Evolutionary conservation across 2,797 vertebrate species (phyloP).

Genomic region (Perdix hodgsoniae): DNA sequence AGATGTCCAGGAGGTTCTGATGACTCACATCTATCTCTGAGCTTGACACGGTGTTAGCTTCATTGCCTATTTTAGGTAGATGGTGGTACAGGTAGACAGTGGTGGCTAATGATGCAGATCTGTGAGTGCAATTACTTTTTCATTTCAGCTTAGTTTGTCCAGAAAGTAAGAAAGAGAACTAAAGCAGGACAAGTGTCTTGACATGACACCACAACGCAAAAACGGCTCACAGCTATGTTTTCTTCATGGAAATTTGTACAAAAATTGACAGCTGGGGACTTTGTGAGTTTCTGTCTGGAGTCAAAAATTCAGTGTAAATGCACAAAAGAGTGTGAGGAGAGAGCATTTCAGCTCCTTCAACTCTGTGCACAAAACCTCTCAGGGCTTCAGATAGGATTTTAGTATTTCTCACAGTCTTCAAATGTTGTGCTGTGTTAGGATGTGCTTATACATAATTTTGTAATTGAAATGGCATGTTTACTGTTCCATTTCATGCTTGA

Average conservation of each 20-base stretch:
- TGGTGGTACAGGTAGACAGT: neutral
- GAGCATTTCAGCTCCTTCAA: slow-evolving; percentile 22
- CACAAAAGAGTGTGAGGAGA: slow-evolving; percentile 46
- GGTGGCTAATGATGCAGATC: neutral
- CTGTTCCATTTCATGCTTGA: slow-evolving; percentile 77
- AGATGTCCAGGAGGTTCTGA: neutral
- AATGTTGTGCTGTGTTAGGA: slow-evolving; percentile 67
- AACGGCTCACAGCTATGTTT: slow-evolving; percentile 2
- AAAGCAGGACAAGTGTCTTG: slow-evolving; percentile 39
- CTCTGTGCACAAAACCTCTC: neutral
- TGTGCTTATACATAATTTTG: slow-evolving; percentile 76
- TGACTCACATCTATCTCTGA: neutral
- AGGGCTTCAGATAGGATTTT: slow-evolving; percentile 42
- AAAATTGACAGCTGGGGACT: slow-evolving; percentile 63
- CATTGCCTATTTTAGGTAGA: neutral
- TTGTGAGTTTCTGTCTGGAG: slow-evolving; percentile 49
- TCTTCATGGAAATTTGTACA: slow-evolving; percentile 55
- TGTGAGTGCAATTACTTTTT: neutral
- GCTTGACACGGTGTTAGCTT: neutral
- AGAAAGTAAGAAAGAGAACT: neutral
- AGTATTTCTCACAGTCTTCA: slow-evolving; percentile 51
- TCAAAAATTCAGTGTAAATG: slow-evolving; percentile 41
- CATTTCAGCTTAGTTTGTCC: neutral
- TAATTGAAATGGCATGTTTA: slow-evolving; percentile 77
- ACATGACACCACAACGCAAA: slow-evolving; percentile 16